Conservation (phyloP, 1,140 invertebrate genomes). For the Lepidurus packardi region DNA sequence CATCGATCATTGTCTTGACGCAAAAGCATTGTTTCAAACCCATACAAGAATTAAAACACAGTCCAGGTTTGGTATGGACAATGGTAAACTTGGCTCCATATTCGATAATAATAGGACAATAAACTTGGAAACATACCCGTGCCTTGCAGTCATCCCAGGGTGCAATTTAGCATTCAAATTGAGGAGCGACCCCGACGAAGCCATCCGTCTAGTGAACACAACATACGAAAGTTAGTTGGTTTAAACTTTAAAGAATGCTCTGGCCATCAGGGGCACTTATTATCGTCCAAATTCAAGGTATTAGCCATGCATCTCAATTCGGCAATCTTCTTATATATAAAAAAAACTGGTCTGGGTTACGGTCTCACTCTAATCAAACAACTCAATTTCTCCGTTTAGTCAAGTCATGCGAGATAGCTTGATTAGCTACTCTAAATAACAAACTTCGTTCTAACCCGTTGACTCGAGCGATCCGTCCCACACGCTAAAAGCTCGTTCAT, state of each 20-base stretch:
- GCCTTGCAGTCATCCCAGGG: background rate
- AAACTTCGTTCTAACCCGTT: background rate
- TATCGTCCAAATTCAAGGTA: background rate
- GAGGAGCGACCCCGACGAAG: conserved; percentile 27
- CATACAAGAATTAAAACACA: too few species aligned
- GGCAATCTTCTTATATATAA: background rate
- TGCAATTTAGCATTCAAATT: conserved; percentile 29
- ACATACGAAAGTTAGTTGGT: background rate
- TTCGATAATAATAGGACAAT: background rate
- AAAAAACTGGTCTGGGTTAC: background rate
- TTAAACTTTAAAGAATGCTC: background rate
- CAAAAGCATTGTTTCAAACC: background rate
- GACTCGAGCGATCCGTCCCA: background rate
- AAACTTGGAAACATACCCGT: conserved; percentile 2
- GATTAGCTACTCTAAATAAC: background rate
- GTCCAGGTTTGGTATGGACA: too few species aligned
- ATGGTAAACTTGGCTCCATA: background rate
- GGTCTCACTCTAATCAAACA: background rate
- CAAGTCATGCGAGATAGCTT: background rate
- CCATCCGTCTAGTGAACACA: conserved; percentile 10
- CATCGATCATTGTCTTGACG: background rate
- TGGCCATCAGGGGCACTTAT: background rate
- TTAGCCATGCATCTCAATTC: background rate
- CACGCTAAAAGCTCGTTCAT: conserved; percentile 10
- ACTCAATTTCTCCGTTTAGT: background rate